phyloP scores from a whole-genome alignment of 2,888 invertebrate species.

The Phaedon cochleariae region DNA sequence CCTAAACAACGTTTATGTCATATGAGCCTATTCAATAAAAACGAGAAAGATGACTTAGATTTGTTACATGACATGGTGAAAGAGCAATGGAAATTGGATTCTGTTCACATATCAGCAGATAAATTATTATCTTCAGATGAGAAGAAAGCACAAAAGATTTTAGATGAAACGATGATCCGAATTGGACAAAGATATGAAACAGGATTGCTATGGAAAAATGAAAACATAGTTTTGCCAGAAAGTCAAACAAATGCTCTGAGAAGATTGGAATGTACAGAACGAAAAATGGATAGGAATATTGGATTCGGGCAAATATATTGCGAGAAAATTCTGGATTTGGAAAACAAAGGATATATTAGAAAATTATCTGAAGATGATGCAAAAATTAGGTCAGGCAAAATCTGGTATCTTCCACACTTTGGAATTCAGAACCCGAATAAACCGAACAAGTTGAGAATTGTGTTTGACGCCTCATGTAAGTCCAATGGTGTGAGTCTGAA shows the following conservation, averaged over 20 bases:
- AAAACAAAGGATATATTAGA: neutral
- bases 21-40: neutral
- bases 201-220: conserved; percentile 15
- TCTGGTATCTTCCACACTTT: conserved; percentile 6
- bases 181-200: conserved; percentile 14
- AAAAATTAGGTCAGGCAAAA: neutral
- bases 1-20: neutral
- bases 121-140: neutral
- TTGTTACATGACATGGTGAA: conserved; percentile 9
- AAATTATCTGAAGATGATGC: neutral
- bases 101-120: neutral
- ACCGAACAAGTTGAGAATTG: neutral
- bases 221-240: conserved; percentile 12
- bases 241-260: too few species aligned
- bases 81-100: conserved; percentile 9
- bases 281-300: conserved; percentile 20
- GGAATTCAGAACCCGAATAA: neutral
- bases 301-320: neutral
- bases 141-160: too few species aligned
- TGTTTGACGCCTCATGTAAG: neutral
- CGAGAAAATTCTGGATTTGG: neutral
- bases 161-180: conserved; percentile 7
- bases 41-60: conserved; percentile 17
- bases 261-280: conserved; percentile 15
- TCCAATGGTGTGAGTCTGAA: neutral